Base-by-base conservation (phyloP, 2,797 vertebrate genomes). In the Ptychadena robeensis region DNA sequence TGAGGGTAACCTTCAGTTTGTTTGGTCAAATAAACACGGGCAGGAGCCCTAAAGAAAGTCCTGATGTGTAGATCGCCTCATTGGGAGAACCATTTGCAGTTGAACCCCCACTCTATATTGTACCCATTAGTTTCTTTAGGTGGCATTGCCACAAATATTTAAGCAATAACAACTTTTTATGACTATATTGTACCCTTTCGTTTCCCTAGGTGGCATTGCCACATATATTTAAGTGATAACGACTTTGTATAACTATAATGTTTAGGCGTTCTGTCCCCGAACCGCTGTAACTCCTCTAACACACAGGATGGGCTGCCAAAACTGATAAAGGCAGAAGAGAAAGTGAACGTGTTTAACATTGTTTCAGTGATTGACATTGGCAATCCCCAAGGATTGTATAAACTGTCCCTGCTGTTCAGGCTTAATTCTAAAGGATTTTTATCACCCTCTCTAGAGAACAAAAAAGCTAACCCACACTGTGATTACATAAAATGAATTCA, bases 401-500 rank as follows among this genome's bases (percentile, higher is more conserved):
- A 75, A 80, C 82, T 70, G 78, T 75, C 77, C 82, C 82, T 63
- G 78, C 82, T 80, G 82, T 80, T 80, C 44, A 12, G 57, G 70
- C 68, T 84, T 80, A 74, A 84, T 74, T 79, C 77, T 79, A 53
- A 71, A 84, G 82, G 82, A 80, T 85, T 75, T 35, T 69, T 85
- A 80, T 75, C 71, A 69, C 78, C 35, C 78, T 85, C 82, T 80
- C 77, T 53, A 15, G 78, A 71, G 82, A 85, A 75, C 53, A 34
- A 32, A 73, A 70, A 71, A 53, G 57, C 77, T n/a, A 85, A 70
- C 77, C 78, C 82, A 80, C 78, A 66, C 82, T 80, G 82, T 75
- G 82, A 76, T 85, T 80, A 85, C 74, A 80, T 85, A 80, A 85
- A 85, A 71, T 80, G 82, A 77, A 85, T 69, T 80, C 82, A 80